phyloP scores from a whole-genome alignment of 1,140 invertebrate species.

The Zaprionus inermis region DNA sequence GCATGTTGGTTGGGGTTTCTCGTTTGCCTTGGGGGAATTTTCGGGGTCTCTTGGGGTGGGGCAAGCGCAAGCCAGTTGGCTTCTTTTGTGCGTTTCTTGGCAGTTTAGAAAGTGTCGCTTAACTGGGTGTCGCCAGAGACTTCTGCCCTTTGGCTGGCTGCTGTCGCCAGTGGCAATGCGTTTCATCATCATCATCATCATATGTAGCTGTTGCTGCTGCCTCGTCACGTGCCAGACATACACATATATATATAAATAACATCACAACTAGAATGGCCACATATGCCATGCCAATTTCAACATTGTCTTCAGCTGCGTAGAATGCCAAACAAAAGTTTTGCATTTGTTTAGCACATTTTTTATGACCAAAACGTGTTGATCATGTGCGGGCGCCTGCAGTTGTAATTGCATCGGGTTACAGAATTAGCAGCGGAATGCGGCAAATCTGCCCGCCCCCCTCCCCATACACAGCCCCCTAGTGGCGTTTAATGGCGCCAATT shows the following conservation, averaged over 20 bases:
- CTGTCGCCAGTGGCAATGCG: not conserved
- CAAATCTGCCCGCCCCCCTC: not conserved
- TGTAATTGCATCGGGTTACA: constrained; percentile 40
- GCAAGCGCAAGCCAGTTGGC: constrained; percentile 32
- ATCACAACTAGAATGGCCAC: constrained; percentile 5
- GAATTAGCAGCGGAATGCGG: constrained; percentile 12
- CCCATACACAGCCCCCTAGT: not conserved
- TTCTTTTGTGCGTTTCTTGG: constrained; percentile 38
- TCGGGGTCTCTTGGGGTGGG: constrained; percentile 24
- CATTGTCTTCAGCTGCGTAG: constrained; percentile 31
- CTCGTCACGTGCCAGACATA: constrained; percentile 64
- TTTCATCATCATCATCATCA: constrained; percentile 15
- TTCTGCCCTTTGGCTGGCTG: constrained; percentile 33
- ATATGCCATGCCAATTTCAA: constrained; percentile 14
- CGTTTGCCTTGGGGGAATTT: not conserved
- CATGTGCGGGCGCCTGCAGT: constrained; percentile 48
- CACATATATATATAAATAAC: constrained; percentile 53
- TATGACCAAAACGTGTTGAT: constrained; percentile 76
- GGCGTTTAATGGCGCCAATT: constrained; percentile 59
- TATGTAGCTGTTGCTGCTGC: not conserved
- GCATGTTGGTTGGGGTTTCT: constrained; percentile 21
- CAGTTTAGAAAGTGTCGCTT: constrained; percentile 59
- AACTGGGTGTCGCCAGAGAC: not conserved
- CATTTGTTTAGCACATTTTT: constrained; percentile 74
- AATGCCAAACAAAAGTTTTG: constrained; percentile 37